phyloP scores from a whole-genome alignment of 2,797 vertebrate species.

The Saguinus oedipus region DNA sequence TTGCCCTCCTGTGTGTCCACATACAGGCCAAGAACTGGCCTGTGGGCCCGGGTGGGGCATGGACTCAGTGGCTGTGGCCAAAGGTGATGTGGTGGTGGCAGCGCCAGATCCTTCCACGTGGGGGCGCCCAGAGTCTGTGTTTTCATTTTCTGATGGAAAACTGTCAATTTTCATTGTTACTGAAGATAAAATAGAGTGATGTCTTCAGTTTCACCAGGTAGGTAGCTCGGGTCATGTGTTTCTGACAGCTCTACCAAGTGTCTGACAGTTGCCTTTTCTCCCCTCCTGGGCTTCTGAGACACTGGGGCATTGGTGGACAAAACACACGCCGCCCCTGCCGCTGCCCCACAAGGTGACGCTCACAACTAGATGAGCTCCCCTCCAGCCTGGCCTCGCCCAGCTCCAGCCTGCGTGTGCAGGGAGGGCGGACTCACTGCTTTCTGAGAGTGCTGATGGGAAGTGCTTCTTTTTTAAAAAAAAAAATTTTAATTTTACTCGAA shows the following conservation, averaged over 20 bases:
- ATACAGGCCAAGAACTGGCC: not conserved
- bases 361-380: not conserved
- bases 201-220: slow-evolving; percentile 30
- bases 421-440: not conserved
- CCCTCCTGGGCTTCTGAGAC: slow-evolving; percentile 36
- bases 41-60: not conserved
- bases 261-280: slow-evolving; percentile 26
- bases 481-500: not conserved
- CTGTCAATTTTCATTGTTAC: slow-evolving; percentile 23
- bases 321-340: not conserved
- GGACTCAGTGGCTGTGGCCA: not conserved
- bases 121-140: slow-evolving; percentile 1
- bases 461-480: too few species aligned
- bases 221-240: slow-evolving; percentile 16
- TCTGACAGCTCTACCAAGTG: slow-evolving; percentile 54
- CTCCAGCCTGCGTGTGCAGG: not conserved
- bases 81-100: not conserved
- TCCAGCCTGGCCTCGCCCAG: not conserved
- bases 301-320: not conserved
- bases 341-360: not conserved
- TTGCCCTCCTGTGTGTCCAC: not conserved
- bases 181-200: slow-evolving; percentile 46
- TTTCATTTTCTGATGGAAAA: slow-evolving; percentile 38
- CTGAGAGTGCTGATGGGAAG: not conserved
- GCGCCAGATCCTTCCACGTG: slow-evolving; percentile 7